Conservation (phyloP, 1,140 invertebrate genomes). For the Aradophagus sp. region DNA sequence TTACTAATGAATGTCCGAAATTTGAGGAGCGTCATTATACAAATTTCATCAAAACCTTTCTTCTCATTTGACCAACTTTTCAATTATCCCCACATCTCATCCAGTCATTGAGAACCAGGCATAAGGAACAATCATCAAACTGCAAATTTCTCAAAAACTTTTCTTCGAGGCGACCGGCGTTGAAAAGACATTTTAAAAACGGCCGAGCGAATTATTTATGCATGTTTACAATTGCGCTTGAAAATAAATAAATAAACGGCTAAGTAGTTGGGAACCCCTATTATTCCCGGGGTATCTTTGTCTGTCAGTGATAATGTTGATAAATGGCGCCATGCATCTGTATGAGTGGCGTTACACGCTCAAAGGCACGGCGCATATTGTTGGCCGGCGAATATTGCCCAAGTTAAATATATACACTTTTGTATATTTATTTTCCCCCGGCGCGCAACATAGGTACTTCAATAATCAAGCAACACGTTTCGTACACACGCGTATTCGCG, state of each 20-base stretch:
- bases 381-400: constrained; percentile 47
- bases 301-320: constrained; percentile 72
- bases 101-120: no score
- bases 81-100: no score
- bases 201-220: no score
- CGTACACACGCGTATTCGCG: constrained; percentile 41
- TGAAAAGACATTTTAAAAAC: no score
- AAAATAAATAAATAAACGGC: constrained; percentile 19
- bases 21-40: no score
- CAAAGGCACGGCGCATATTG: constrained; percentile 49
- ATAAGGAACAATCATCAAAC: no score
- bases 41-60: no score
- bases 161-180: no score
- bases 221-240: neutral
- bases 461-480: constrained; percentile 53
- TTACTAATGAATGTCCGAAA: no score
- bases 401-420: constrained; percentile 54
- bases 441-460: constrained; percentile 49
- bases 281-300: constrained; percentile 61
- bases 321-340: constrained; percentile 66
- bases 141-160: no score
- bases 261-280: constrained; percentile 58
- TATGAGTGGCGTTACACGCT: constrained; percentile 53
- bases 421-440: constrained; percentile 45
- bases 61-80: no score